phyloP scores from a whole-genome alignment of 1,140 invertebrate species.

The Mya arenaria region DNA sequence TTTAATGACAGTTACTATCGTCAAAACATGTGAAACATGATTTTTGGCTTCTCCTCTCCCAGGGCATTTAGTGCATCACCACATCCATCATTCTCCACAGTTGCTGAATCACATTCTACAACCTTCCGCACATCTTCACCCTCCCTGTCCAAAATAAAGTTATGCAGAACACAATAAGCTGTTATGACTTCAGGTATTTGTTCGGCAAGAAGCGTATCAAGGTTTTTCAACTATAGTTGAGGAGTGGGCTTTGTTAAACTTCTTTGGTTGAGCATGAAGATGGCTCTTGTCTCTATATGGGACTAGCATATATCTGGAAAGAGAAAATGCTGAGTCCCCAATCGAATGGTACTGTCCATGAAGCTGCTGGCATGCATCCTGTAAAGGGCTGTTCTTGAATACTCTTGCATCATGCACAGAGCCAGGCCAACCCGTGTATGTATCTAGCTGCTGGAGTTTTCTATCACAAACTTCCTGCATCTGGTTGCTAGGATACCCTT shows the following conservation, averaged over 20 bases:
- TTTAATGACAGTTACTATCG: too few species aligned
- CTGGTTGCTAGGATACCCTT: too few species aligned
- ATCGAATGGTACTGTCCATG: neutral
- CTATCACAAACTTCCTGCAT: too few species aligned
- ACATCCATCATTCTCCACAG: too few species aligned
- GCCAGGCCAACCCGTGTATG: neutral
- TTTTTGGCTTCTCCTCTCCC: neutral
- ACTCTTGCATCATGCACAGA: neutral
- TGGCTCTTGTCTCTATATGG: neutral
- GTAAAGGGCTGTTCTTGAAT: neutral
- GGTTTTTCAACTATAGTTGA: neutral
- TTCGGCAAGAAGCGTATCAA: neutral
- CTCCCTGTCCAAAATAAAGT: neutral
- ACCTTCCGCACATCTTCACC: neutral
- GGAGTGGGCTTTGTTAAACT: neutral
- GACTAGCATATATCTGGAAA: neutral
- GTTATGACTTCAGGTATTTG: neutral
- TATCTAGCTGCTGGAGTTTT: too few species aligned
- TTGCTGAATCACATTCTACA: neutral
- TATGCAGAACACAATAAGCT: conserved; percentile 2
- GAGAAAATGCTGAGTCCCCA: neutral
- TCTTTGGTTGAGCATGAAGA: neutral
- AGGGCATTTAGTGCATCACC: too few species aligned
- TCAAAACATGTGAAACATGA: too few species aligned
- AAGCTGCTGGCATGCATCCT: neutral